Base-by-base conservation (phyloP, 2,797 vertebrate genomes). In the Smutsia temminckii region DNA sequence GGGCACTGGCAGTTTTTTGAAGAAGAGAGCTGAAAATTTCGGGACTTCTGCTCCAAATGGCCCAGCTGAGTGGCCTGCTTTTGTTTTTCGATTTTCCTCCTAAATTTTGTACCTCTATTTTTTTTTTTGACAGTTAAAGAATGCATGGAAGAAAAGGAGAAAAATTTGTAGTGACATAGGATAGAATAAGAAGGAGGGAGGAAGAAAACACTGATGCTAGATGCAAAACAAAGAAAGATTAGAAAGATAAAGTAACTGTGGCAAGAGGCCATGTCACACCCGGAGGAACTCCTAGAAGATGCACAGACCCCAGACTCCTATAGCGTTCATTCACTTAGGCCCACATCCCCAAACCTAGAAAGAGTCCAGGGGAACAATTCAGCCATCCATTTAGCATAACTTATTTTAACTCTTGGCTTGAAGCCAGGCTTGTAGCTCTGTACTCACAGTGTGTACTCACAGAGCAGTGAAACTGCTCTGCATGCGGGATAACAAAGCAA, bases 401-500 rank as follows among this genome's bases (percentile, higher is more conserved):
- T 95, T 85, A 93, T 72, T 96, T 68, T 93, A 55, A 42, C 0
- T 49, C 93, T 84, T 97, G 98, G 96, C 97, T 93, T 6, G 29
- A 63, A 74, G 97, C 97, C 98, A 94, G 97, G 37, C 75, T 81
- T 23, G 0, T 40, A 90, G 97, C 91, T n/a, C 53, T 63, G 95
- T 90, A 96, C 96, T 93, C 77, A 61, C 57, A 13, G 68, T 86
- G 94, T 96, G 81, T 90, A 96, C 96, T 88, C 90, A 81, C 81
- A 63, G 59, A 21, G 81, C 89, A 90, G 91, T 72, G 84, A 68
- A 91, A 12, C 83, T 5, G 95, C 86, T 85, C 94, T 79, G 40
- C 86, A 74, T 51, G 18, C 78, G 1, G 87, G 91, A 34, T 51
- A 98, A 97, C 97, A 97, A 93, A 96, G 93, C 98, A 90, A 95